Conservation (phyloP, 2,888 invertebrate species). For the Hyles lineata region DNA sequence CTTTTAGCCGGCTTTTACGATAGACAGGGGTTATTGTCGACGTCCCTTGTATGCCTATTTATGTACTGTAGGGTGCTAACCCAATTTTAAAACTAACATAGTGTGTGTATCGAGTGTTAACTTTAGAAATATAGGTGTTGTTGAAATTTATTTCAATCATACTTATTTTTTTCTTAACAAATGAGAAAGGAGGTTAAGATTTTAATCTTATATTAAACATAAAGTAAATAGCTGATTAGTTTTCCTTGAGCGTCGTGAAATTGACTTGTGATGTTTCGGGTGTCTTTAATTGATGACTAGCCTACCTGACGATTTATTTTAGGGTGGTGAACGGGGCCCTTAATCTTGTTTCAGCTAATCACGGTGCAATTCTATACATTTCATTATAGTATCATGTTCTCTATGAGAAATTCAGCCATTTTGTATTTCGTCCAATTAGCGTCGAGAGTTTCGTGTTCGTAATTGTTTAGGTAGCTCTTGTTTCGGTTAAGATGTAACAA, state of each 20-base stretch:
- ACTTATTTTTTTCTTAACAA: too few relatives aligned
- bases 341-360: too few relatives aligned
- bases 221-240: too few relatives aligned
- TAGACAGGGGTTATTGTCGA: background rate
- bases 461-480: background rate
- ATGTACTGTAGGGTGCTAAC: background rate
- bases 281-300: too few relatives aligned
- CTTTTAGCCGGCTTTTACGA: conserved; percentile 6
- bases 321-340: too few relatives aligned
- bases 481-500: background rate
- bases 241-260: too few relatives aligned
- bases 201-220: too few relatives aligned
- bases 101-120: background rate
- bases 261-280: too few relatives aligned
- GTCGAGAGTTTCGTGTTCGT: conserved; percentile 12
- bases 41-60: background rate
- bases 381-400: background rate
- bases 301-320: too few relatives aligned
- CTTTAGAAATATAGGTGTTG: too few relatives aligned
- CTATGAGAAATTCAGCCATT: conserved; percentile 1
- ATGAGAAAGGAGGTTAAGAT: too few relatives aligned
- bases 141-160: too few relatives aligned
- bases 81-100: background rate
- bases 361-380: background rate
- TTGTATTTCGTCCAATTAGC: conserved; percentile 14